Percentiles rank a stretch among this genome's conserved stretches.
These are phyloP conservation scores for Cotesia glomerata DNA, from an alignment of 1,140 invertebrate genomes.

Conservation along the genomic window DNA sequence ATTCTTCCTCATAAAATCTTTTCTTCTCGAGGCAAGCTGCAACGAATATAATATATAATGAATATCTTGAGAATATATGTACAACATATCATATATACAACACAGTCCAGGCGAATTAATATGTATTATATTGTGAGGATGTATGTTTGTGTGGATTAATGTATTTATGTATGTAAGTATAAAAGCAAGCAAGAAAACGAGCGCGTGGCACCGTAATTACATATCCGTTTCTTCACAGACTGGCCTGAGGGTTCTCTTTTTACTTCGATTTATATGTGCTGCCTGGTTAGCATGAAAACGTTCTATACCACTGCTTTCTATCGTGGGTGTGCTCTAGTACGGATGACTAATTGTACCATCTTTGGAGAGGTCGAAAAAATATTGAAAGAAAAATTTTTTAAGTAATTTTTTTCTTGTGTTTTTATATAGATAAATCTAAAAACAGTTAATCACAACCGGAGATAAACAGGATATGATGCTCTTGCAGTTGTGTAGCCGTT, in stretches of 20 bases:
- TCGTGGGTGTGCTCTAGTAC: slow-evolving; percentile 9
- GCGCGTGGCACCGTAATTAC: slow-evolving; percentile 20
- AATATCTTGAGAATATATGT: not conserved
- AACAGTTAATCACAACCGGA: too few relatives aligned
- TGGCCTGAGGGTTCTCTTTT: not conserved
- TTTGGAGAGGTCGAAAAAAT: not conserved
- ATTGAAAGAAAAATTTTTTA: not conserved
- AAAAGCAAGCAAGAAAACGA: not conserved
- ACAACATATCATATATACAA: too few relatives aligned
- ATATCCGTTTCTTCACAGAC: not conserved
- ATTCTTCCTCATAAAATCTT: not conserved
- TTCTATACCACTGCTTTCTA: not conserved
- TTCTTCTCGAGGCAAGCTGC: not conserved
- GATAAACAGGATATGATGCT: too few relatives aligned
- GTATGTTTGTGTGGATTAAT: not conserved
- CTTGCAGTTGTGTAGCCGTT: too few relatives aligned
- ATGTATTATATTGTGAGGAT: too few relatives aligned
- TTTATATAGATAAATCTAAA: too few relatives aligned
- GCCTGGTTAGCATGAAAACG: too few relatives aligned
- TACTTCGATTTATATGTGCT: slow-evolving; percentile 16
- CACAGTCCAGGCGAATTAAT: not conserved
- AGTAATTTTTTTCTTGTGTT: too few relatives aligned
- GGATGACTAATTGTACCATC: slow-evolving; percentile 13
- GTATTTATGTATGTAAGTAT: not conserved
- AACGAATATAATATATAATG: not conserved